Evolutionary conservation across 2,113 vertebrate species (phyloP), one percentile per base, ranked within the genome.

Genomic region (Halichoeres trimaculatus): DNA sequence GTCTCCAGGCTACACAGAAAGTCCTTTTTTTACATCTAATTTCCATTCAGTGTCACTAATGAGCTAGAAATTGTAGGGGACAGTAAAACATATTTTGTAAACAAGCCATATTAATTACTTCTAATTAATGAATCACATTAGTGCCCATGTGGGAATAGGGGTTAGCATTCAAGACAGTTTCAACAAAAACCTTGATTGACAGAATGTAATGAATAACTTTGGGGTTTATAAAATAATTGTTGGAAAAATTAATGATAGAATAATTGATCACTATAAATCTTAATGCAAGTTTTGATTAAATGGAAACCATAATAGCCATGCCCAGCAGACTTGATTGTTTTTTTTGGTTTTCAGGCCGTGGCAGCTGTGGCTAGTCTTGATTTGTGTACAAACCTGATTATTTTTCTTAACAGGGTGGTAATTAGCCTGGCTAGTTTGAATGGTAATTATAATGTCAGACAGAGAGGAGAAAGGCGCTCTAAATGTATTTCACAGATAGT

Each of bases 301-400:
- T 60, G 55, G 47, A 52, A 84, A 80, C 59, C 22, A 52, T 78
- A 60, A 75, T 59, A 70, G 70, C 52, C 26, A 23, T 76, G 54
- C 47, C 26, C 61, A 64, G 30, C 57, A 50, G 56, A 83, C 65
- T 54, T 76, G 62, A 63, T 80, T 47, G 81, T 78, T 84, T 56
- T n/a, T 81, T 83, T 84, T 70, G 54, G 73, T 65, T 86, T 87
- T 71, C 56, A 73, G 65, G 71, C 82, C 12, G 2, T 53, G 43
- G 36, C 36, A 24, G 83, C 40, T 57, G 30, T 87, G 70, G 68
- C 79, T 63, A 66, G 53, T 80, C 51, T 70, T 89, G 82, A 88
- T 86, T 88, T 83, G 82, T 82, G 79, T 80, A 74, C 56, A 86
- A 83, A 85, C 85, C 83, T 87, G 79, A 81, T 90, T 87, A 87